Base-by-base conservation (phyloP, 2,888 invertebrate species). In the Anthrax anthrax region DNA sequence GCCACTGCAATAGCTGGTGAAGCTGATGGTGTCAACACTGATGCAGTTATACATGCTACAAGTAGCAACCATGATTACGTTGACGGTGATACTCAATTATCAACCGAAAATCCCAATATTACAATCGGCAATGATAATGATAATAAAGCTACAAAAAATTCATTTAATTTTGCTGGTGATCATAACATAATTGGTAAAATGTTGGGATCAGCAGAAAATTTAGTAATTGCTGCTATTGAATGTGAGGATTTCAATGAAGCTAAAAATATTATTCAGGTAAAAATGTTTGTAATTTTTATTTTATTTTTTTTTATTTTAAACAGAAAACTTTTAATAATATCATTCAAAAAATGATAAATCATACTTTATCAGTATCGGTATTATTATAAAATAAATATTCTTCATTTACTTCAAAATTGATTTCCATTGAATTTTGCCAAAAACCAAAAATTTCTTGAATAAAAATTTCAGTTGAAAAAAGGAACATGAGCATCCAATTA, bases 251-350 rank as follows among this genome's bases (percentile, higher is more conserved):
- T 81, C 53, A 72, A 74, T 8, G 81, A 82, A 67, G 86, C 85
- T 0, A 77, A 79, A 57, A 78, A 85, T 68, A 84, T 89, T 50
- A 77, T 87, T 55, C 77, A 85, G 80, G 89, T 88, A 70, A 72
- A 54, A n/a, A 23, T 23, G 8, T 23, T 8, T 23, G 8, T 8
- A 23, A 23, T n/a, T n/a, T n/a, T n/a, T n/a, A n/a, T n/a, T n/a
- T n/a, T n/a, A n/a, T n/a, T n/a, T n/a, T n/a, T n/a, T n/a, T n/a
- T n/a, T n/a, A n/a, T n/a, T n/a, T n/a, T n/a, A n/a, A n/a, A n/a
- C n/a, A n/a, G n/a, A n/a, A n/a, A n/a, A n/a, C n/a, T n/a, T n/a
- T n/a, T n/a, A n/a, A n/a, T n/a, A n/a, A n/a, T n/a, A n/a, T n/a
- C n/a, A n/a, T n/a, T n/a, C n/a, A n/a, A n/a, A n/a, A n/a, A n/a